A percentile compares a stretch with the other conserved stretches of the same genome.
Conservation (phyloP, 2,113 vertebrate genomes). For the Trachemys scripta region DNA sequence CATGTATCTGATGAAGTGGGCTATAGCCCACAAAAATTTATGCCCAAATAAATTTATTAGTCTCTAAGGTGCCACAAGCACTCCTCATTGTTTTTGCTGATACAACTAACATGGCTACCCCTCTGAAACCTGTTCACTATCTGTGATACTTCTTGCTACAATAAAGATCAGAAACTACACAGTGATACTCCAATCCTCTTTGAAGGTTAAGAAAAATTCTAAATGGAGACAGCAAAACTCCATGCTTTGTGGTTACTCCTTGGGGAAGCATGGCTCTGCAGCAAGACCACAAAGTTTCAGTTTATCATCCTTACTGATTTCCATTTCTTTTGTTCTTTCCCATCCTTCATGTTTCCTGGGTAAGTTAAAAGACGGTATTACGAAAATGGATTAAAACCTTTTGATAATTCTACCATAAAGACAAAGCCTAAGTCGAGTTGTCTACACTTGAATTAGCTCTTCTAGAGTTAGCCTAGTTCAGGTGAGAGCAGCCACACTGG, state of each 20-base stretch:
- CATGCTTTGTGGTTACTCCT: not conserved
- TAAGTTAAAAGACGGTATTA: not conserved
- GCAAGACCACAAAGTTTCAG: slow-evolving; percentile 21
- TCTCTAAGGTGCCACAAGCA: no score
- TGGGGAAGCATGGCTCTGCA: not conserved
- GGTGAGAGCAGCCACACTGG: not conserved
- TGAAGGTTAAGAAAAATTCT: not conserved
- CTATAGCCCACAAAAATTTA: no score
- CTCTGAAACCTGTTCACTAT: not conserved
- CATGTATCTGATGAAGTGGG: no score
- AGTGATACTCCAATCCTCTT: not conserved
- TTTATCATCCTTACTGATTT: slow-evolving; percentile 6
- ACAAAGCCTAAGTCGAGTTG: not conserved
- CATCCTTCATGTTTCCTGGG: not conserved
- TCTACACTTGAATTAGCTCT: not conserved
- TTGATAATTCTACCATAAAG: not conserved
- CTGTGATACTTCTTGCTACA: not conserved
- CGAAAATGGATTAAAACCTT: not conserved
- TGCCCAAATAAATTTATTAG: no score
- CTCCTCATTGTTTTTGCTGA: no score
- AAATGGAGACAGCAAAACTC: not conserved
- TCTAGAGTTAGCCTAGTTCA: not conserved
- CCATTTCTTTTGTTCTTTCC: slow-evolving; percentile 23
- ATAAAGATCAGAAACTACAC: not conserved
- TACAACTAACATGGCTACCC: no score